A percentile compares a stretch with the other conserved stretches of the same genome.
Evolutionary conservation across 2,113 vertebrate species (phyloP).

Genomic region (Aviceda subcristata): DNA sequence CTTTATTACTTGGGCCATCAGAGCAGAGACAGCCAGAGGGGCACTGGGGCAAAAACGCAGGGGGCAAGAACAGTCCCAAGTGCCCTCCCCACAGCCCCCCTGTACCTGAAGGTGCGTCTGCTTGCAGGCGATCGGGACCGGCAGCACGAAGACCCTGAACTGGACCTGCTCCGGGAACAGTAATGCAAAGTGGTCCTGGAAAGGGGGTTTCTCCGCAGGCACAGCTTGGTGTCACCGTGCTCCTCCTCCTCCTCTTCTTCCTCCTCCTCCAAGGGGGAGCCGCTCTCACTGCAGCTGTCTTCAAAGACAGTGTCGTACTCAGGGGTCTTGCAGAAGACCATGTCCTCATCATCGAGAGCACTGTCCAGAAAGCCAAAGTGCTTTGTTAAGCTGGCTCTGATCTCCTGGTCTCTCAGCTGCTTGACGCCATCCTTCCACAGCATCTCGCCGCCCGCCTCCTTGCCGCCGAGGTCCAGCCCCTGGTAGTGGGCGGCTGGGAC

Average conservation of each 20-base stretch:
- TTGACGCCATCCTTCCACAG: constrained; percentile 50
- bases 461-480: constrained; percentile 68
- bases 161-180: constrained; percentile 73
- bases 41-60: background rate
- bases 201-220: constrained; percentile 69
- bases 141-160: constrained; percentile 76
- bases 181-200: constrained; percentile 65
- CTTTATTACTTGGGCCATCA: background rate
- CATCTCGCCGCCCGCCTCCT: constrained; percentile 46
- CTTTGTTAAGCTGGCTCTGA: constrained; percentile 82
- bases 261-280: constrained; percentile 63
- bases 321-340: constrained; percentile 68
- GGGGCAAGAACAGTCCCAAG: background rate
- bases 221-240: constrained; percentile 59
- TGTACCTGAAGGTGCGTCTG: constrained; percentile 85
- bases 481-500: constrained; percentile 50
- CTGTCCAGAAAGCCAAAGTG: constrained; percentile 80
- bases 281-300: constrained; percentile 77
- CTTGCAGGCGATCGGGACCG: constrained; percentile 81
- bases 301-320: constrained; percentile 77
- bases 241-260: constrained; percentile 60
- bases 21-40: background rate
- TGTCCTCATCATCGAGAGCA: constrained; percentile 69
- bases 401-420: constrained; percentile 81
- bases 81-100: fast-evolving